Percentiles rank a stretch among this genome's conserved stretches.
phyloP scores from a whole-genome alignment of 2,797 vertebrate genomes.

The Pangasius krempfi region DNA sequence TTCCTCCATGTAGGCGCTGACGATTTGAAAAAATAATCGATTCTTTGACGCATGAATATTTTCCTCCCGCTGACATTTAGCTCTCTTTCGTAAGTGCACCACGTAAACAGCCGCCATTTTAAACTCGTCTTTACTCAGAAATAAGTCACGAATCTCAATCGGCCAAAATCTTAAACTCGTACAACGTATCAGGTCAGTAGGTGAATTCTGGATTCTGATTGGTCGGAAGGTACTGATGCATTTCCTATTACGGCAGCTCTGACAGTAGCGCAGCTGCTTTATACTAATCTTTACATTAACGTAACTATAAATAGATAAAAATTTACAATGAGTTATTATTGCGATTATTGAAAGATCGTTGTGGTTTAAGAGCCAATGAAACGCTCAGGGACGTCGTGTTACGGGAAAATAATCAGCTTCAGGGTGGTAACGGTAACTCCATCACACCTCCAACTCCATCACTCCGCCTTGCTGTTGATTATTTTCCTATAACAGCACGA shows the following conservation, averaged over 20 bases:
- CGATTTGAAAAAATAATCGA: background rate
- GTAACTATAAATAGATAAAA: background rate
- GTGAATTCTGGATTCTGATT: background rate
- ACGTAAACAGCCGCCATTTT: background rate
- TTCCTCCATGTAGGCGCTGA: background rate
- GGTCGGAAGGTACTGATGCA: background rate
- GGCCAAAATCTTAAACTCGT: background rate
- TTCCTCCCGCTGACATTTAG: background rate
- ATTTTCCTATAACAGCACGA: background rate
- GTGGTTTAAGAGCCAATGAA: background rate
- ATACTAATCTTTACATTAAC: background rate
- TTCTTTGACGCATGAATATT: too few species aligned
- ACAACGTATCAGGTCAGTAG: too few species aligned
- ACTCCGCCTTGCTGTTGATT: background rate
- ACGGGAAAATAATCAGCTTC: background rate
- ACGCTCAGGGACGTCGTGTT: background rate
- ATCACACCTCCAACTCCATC: background rate
- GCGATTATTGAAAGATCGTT: too few species aligned
- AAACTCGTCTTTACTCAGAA: background rate
- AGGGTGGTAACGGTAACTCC: background rate
- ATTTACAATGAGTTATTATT: background rate
- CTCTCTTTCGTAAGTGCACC: background rate
- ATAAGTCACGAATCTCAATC: background rate
- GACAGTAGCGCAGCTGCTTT: background rate
- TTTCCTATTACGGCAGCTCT: background rate